Evolutionary conservation across 2,113 vertebrate genomes (phyloP).

Genomic region (Crotalus horridus): DNA sequence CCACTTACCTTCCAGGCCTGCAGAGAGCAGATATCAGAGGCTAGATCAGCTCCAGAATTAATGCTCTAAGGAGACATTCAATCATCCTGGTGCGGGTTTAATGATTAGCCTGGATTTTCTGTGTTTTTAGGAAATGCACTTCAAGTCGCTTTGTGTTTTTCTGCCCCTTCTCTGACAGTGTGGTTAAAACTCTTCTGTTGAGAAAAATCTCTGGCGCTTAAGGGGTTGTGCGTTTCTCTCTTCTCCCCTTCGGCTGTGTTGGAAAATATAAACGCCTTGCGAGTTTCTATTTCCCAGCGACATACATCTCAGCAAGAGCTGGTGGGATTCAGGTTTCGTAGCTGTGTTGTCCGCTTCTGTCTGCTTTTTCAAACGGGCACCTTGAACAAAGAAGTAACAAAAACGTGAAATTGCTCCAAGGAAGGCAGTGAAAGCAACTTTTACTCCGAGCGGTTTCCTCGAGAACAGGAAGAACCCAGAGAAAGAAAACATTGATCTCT

Average conservation of each 20-base stretch:
- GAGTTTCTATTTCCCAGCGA: conserved; percentile 1
- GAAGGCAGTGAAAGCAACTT: conserved; percentile 44
- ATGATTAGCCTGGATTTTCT: background rate
- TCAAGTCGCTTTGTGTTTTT: conserved; percentile 17
- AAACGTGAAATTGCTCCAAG: background rate
- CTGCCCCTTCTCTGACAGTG: background rate
- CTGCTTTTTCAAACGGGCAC: conserved; percentile 43
- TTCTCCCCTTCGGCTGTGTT: background rate
- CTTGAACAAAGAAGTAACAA: conserved; percentile 27
- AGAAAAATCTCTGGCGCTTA: background rate
- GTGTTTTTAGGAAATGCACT: conserved; percentile 37
- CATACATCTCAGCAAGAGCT: conserved; percentile 28
- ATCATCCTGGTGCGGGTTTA: background rate
- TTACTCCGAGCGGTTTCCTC: conserved; percentile 46
- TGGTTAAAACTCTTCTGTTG: background rate
- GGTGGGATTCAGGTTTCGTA: conserved; percentile 17
- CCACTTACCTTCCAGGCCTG: conserved; percentile 14
- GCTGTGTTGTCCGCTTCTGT: conserved; percentile 37
- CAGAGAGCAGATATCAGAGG: conserved; percentile 11
- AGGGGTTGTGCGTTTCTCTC: background rate
- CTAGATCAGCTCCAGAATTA: conserved; percentile 9
- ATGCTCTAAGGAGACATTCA: background rate
- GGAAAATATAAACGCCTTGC: background rate
- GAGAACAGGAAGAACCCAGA: conserved; percentile 33
- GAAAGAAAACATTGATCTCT: background rate